phyloP scores from a whole-genome alignment of 2,888 invertebrate species.

The Arrhopalites spinosus region DNA sequence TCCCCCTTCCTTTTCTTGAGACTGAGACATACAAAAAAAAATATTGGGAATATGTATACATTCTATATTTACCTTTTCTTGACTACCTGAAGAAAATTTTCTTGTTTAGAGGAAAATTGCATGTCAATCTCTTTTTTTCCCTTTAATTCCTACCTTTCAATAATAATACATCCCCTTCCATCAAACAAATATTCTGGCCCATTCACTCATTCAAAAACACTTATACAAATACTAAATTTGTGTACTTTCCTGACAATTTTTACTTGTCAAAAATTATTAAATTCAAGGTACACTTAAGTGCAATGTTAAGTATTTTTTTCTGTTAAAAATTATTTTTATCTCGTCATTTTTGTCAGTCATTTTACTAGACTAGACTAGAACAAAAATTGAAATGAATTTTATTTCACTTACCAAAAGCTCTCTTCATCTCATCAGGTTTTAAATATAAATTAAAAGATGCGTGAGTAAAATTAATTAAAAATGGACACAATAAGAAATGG shows the following conservation, averaged over 20 bases:
- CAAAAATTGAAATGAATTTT: too few species aligned
- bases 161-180: background rate
- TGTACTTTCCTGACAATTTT: background rate
- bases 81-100: constrained; percentile 10
- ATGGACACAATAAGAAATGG: constrained; percentile 32
- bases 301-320: too few species aligned
- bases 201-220: background rate
- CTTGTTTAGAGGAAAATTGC: background rate
- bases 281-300: too few species aligned
- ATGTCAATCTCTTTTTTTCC: constrained; percentile 4
- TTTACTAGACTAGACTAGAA: too few species aligned
- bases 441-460: constrained; percentile 50
- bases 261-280: too few species aligned
- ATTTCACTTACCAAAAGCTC: constrained; percentile 47
- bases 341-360: too few species aligned
- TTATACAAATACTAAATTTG: background rate
- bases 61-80: constrained; percentile 5
- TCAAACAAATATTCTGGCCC: too few species aligned
- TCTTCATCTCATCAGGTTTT: constrained; percentile 50
- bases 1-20: background rate
- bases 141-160: background rate
- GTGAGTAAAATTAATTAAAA: constrained; percentile 37
- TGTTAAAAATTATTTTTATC: too few species aligned
- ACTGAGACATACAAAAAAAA: background rate
- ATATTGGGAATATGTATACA: background rate